These are phyloP conservation scores for Cydia fagiglandana DNA, from an alignment of 1,140 invertebrate species.

Conservation along the genomic window DNA sequence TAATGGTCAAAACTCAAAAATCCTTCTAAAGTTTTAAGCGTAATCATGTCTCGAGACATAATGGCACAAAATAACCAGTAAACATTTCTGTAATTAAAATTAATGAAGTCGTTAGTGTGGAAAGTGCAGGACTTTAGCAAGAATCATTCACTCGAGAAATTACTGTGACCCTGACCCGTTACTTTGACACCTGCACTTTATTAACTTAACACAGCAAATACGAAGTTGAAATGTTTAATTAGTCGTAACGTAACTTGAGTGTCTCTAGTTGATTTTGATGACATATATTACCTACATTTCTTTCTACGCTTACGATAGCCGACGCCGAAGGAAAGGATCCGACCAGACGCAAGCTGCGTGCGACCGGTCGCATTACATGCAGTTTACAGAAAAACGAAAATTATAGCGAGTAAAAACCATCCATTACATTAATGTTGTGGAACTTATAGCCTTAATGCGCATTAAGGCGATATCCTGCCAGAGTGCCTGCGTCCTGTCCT, in stretches of 20 bases:
- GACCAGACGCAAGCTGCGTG: background rate
- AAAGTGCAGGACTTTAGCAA: conserved; percentile 5
- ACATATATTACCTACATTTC: background rate
- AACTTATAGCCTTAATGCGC: background rate
- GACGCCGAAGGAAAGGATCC: background rate
- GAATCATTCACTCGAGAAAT: background rate
- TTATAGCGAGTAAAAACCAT: conserved; percentile 34
- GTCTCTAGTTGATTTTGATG: background rate
- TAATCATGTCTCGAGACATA: background rate
- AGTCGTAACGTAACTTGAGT: background rate
- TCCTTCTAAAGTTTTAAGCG: background rate
- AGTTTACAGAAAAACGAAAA: conserved; percentile 34
- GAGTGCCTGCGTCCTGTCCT: background rate
- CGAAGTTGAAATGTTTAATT: conserved; percentile 1
- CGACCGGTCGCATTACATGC: conserved; percentile 29
- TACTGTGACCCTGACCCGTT: background rate
- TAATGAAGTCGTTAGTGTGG: conserved; percentile 1
- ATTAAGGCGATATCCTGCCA: conserved; percentile 6
- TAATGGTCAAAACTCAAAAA: background rate
- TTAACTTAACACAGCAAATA: conserved; percentile 8
- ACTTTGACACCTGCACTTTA: conserved; percentile 2
- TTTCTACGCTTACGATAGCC: background rate
- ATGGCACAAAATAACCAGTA: background rate
- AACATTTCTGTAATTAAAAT: background rate
- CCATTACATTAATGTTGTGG: background rate